These are phyloP conservation scores for Tadarida brasiliensis DNA, from an alignment of 2,797 vertebrate species.

Conservation along the genomic window DNA sequence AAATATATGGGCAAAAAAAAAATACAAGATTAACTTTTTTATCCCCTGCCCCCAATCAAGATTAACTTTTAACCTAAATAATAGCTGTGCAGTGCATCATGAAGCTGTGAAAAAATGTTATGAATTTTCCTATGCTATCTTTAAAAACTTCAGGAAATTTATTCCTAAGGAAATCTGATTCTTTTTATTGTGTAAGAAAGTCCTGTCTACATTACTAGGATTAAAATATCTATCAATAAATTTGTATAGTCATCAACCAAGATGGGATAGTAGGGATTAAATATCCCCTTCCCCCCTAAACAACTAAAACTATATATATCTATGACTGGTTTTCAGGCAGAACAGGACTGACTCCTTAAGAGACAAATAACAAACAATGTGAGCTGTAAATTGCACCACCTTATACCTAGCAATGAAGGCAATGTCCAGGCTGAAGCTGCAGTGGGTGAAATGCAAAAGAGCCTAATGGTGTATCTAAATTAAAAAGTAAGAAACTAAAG, in stretches of 20 bases:
- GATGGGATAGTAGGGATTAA: background rate
- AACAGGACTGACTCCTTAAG: background rate
- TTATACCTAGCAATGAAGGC: background rate
- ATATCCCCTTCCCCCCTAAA: background rate
- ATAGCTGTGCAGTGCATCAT: background rate
- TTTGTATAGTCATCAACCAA: background rate
- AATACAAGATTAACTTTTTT: background rate
- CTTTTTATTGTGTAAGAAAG: background rate
- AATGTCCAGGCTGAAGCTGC: background rate
- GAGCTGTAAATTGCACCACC: background rate
- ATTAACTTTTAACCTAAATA: conserved; percentile 41
- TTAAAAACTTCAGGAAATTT: background rate
- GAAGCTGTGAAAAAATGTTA: background rate
- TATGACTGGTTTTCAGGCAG: background rate
- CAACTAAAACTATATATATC: background rate
- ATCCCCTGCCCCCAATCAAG: background rate
- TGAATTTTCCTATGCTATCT: background rate
- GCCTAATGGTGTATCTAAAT: background rate
- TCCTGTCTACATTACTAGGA: background rate
- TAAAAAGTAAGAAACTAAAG: conserved; percentile 17
- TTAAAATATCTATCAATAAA: background rate
- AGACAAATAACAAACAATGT: background rate
- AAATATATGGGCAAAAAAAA: conserved; percentile 5
- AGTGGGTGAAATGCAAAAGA: background rate
- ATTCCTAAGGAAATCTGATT: background rate